A percentile compares a stretch with the other conserved stretches of the same genome.
Conservation (phyloP, 1,140 invertebrate species). For the Pectinophora gossypiella region DNA sequence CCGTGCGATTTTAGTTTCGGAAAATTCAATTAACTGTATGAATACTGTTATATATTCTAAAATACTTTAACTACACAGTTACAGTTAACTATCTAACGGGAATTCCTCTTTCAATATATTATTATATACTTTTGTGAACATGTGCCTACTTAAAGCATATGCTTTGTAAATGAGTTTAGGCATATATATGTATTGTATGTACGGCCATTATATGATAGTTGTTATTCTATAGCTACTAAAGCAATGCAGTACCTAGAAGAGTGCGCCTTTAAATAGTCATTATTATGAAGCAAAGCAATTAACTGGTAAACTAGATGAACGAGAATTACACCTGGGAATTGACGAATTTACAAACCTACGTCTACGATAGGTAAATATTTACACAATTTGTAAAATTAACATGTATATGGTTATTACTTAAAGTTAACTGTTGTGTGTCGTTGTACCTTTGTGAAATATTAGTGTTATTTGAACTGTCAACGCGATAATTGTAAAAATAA, state of each 20-base stretch:
- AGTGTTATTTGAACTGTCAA: no score
- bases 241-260: constrained; percentile 19
- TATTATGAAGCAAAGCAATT: constrained; percentile 46
- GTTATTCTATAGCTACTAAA: constrained; percentile 47
- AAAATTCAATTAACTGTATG: no score
- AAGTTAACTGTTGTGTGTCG: constrained; percentile 2
- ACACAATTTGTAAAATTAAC: neutral
- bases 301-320: constrained; percentile 36
- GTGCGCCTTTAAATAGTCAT: neutral
- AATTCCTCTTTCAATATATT: neutral
- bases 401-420: constrained; percentile 30
- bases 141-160: neutral
- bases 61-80: neutral
- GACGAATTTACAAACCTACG: constrained; percentile 62
- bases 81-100: neutral
- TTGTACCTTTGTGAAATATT: neutral
- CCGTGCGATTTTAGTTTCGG: no score
- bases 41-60: neutral
- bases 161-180: neutral
- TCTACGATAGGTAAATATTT: constrained; percentile 24
- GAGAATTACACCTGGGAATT: constrained; percentile 55
- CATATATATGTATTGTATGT: neutral
- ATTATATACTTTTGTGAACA: neutral
- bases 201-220: no score
- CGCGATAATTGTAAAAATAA: no score